These are phyloP conservation scores for Chaenodraco wilsoni DNA, from an alignment of 2,797 vertebrate species.

Conservation along the genomic window DNA sequence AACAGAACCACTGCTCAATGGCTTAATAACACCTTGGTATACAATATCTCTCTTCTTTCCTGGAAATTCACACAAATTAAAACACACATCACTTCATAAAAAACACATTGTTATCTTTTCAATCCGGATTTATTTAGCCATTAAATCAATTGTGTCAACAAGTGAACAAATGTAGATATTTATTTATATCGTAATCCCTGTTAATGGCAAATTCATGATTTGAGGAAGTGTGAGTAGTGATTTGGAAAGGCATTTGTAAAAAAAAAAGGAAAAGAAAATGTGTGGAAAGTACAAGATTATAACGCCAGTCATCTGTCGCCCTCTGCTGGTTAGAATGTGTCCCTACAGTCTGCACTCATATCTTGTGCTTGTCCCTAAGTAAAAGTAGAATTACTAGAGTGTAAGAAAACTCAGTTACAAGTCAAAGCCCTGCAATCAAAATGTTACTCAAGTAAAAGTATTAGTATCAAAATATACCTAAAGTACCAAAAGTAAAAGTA, in stretches of 20 bases:
- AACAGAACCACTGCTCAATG: slow-evolving; percentile 42
- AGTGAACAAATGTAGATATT: too few species aligned
- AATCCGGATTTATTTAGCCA: slow-evolving; percentile 9
- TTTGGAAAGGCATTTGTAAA: background rate
- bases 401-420: too few species aligned
- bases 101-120: slow-evolving; percentile 9
- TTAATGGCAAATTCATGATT: background rate
- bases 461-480: too few species aligned
- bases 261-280: fast-evolving
- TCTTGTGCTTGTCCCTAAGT: too few species aligned
- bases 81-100: background rate
- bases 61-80: slow-evolving; percentile 26
- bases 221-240: too few species aligned
- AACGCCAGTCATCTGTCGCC: slow-evolving; percentile 69
- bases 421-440: too few species aligned
- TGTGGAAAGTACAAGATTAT: background rate
- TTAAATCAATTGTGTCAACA: too few species aligned
- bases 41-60: slow-evolving; percentile 1
- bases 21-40: slow-evolving; percentile 7
- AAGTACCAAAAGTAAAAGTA: too few species aligned
- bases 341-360: slow-evolving; percentile 1
- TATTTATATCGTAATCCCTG: background rate
- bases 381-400: too few species aligned
- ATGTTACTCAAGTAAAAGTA: too few species aligned
- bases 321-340: slow-evolving; percentile 66